Base-by-base conservation (phyloP, 2,888 invertebrate genomes). In the Anticlea derivata region DNA sequence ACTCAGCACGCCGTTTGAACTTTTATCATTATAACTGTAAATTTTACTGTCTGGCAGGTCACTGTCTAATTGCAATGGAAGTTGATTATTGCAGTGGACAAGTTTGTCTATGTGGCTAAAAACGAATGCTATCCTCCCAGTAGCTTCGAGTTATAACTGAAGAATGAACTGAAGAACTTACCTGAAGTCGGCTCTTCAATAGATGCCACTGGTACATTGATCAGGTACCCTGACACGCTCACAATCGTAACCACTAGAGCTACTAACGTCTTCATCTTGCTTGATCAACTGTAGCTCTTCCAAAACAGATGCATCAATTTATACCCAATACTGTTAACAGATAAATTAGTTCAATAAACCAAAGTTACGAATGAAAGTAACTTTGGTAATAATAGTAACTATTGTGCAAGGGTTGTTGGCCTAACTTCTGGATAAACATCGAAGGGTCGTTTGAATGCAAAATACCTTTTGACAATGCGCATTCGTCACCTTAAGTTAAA, bases 201-300 rank as follows among this genome's bases (percentile, higher is more conserved):
- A 30, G 77, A 66, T 8, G 54, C 49, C 3, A 71, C 77, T 1
- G 85, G 86, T 7, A 86, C 75, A 56, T 80, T 84, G 35, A 88
- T 87, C 2, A 88, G 63, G 50, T 78, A 88, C 43, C 80, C 80
- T 0, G 71, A 70, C 5, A 63, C 61, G 22, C 68, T 61, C n/a
- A 69, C 60, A 7, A 73, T 29, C 1, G 66, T 39, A 13, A 63
- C 57, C 5, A 75, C 35, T 13, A 80, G 20, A 47, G 80, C 54
- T 74, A 73, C 71, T 68, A 81, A 60, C 63, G 65, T 58, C 73
- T 81, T 81, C 87, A 87, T 88, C 54, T 74, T 83, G 56, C 29
- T 51, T 7, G 23, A 39, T 60, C 12, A 7, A 58, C 57, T 61
- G 55, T 58, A 30, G 1, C 37, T 40, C n/a, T 43, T 34, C 20